Evolutionary conservation across 2,113 vertebrate genomes (phyloP).

Genomic region (Catharus bicknelli): DNA sequence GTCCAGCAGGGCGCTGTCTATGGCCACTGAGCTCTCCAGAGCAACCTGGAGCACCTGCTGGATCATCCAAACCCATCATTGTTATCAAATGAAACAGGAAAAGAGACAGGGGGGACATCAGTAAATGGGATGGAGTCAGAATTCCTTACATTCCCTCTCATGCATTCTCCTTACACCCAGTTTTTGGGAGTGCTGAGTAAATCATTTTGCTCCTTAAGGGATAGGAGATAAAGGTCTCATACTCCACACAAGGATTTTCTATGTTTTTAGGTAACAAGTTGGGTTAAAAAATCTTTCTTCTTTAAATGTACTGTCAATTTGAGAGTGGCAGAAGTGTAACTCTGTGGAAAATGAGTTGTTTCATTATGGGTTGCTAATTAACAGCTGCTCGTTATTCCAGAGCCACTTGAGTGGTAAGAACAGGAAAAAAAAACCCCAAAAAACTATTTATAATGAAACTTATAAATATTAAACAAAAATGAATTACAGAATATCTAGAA

Average conservation of each 20-base stretch:
- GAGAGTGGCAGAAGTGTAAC: not conserved
- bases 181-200: not conserved
- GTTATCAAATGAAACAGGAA: not conserved
- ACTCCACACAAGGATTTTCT: not conserved
- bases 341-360: not conserved
- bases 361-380: not conserved
- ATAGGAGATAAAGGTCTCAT: not conserved
- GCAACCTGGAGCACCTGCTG: slow-evolving; percentile 71
- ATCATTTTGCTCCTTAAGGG: not conserved
- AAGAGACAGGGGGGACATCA: not conserved
- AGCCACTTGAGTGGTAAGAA: not conserved
- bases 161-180: not conserved
- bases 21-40: slow-evolving; percentile 53
- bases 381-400: not conserved
- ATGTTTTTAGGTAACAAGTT: not conserved
- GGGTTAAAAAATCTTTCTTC: not conserved
- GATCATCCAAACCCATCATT: not conserved
- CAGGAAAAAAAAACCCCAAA: not conserved
- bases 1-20: slow-evolving; percentile 68
- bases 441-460: not conserved
- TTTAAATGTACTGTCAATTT: not conserved
- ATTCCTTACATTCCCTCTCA: not conserved
- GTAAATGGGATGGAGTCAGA: not conserved
- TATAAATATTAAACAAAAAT: not conserved
- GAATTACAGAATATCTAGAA: not conserved